A percentile compares a stretch with the other conserved stretches of the same genome.
Evolutionary conservation across 2,888 invertebrate genomes (phyloP).

Genomic region (Vannuccia rotundouncinata): DNA sequence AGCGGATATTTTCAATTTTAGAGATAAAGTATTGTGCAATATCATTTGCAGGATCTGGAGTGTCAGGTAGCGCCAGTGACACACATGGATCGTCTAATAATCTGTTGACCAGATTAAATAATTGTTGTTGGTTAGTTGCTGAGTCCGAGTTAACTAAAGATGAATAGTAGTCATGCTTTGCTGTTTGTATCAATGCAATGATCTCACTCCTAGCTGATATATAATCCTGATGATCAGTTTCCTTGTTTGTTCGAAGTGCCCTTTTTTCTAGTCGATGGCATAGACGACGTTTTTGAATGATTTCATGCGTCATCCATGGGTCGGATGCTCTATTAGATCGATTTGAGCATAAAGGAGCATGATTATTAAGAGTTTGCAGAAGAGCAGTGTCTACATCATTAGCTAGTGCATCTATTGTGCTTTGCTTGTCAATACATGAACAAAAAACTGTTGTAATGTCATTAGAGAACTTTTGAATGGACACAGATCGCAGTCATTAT

Average conservation of each 20-base stretch:
- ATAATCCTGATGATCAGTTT: constrained; percentile 22
- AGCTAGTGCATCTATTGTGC: constrained; percentile 24
- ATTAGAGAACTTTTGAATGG: constrained; percentile 26
- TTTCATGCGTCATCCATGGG: constrained; percentile 21
- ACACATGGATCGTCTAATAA: constrained; percentile 26
- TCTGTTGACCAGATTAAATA: constrained; percentile 26
- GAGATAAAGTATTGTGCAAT: constrained; percentile 18
- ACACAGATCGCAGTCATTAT: constrained; percentile 18
- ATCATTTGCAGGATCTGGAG: not conserved
- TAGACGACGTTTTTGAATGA: constrained; percentile 26
- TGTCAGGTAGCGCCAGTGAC: constrained; percentile 26
- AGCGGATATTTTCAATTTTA: constrained; percentile 26
- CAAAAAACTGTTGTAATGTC: constrained; percentile 13
- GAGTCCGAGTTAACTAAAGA: constrained; percentile 24
- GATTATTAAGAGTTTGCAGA: constrained; percentile 26
- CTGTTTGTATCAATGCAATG: constrained; percentile 26
- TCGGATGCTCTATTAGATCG: constrained; percentile 26
- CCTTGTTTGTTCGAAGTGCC: constrained; percentile 26
- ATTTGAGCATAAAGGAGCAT: constrained; percentile 26
- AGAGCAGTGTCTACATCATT: constrained; percentile 26
- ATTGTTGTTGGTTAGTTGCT: constrained; percentile 21
- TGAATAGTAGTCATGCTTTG: constrained; percentile 26
- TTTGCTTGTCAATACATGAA: constrained; percentile 24
- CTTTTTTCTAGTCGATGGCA: constrained; percentile 21
- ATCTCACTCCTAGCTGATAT: constrained; percentile 22